Percentiles rank a stretch among this genome's conserved stretches.
phyloP scores from a whole-genome alignment of 2,888 invertebrate species.

The Cremastobaeus sp. region DNA sequence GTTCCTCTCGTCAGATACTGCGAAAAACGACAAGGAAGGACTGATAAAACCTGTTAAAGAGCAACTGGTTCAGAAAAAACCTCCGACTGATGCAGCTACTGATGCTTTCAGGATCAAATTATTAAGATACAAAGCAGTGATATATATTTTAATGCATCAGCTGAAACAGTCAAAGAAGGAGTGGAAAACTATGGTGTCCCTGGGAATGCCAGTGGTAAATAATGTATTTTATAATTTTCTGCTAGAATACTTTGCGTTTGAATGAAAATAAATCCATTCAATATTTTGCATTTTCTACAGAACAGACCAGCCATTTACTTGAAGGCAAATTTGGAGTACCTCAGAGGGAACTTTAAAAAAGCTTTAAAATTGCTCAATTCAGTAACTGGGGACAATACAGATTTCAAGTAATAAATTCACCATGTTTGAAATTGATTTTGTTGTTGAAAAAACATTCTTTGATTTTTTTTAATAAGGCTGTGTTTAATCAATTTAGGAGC shows the following conservation, averaged over 20 bases:
- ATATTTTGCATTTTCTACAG: slow-evolving; percentile 72
- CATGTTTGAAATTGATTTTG: too few species aligned
- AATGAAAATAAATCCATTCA: too few species aligned
- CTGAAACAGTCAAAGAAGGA: slow-evolving; percentile 79
- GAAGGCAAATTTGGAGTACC: slow-evolving; percentile 83
- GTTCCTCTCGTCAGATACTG: slow-evolving; percentile 77
- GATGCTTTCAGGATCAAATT: slow-evolving; percentile 80
- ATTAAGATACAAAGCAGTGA: slow-evolving; percentile 81
- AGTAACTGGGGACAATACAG: slow-evolving; percentile 77
- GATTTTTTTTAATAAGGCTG: too few species aligned
- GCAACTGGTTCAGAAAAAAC: slow-evolving; percentile 77
- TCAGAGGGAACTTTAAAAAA: slow-evolving; percentile 82
- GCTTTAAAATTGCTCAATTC: slow-evolving; percentile 81
- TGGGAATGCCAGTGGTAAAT: slow-evolving; percentile 78
- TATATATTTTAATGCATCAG: slow-evolving; percentile 81
- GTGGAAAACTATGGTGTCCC: slow-evolving; percentile 77
- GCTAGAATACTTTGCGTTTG: too few species aligned
- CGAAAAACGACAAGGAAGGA: slow-evolving; percentile 76
- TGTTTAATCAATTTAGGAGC: slow-evolving; percentile 75
- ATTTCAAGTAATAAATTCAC: slow-evolving; percentile 79
- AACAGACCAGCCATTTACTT: slow-evolving; percentile 81
- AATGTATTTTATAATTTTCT: too few species aligned
- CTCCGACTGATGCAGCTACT: slow-evolving; percentile 78
- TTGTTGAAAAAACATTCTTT: too few species aligned
- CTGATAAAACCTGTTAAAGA: slow-evolving; percentile 74